Base-by-base conservation (phyloP, 2,113 vertebrate genomes). In the Xiphophorus hellerii region DNA sequence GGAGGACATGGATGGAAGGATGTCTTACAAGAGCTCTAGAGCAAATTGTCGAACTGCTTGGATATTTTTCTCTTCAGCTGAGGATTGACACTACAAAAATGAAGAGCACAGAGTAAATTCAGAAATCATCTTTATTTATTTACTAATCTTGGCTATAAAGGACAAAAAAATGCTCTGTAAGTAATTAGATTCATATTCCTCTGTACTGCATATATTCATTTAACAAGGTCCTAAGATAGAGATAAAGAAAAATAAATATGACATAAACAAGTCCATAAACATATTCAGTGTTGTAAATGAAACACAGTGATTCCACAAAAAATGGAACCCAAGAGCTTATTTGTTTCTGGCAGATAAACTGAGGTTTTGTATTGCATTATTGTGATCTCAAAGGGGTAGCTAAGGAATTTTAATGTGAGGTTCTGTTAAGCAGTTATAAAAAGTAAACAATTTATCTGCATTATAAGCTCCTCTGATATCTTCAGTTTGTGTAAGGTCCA, bases 231-330 rank as follows among this genome's bases (percentile, higher is more conserved):
- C 75, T 78, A 87, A 51, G 37, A 71, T 71, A 77, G 64, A 81
- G 44, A 82, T 83, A 70, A 81, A 72, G 71, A 80, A 76, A 81
- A 90, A 93, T 92, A 93, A 93, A 93, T 93, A 93, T 74, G 35
- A 83, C 84, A 77, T 71, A 87, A 74, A 87, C 66, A 82, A 82
- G 71, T 89, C 73, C 84, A 88, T 31, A 73, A 84, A 88, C 76
- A 84, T 80, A 75, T 78, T 82, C 31, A 73, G 75, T 74, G 58
- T 71, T 86, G 80, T 73, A 87, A 87, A 84, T 81, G 63, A 82
- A 87, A 82, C 44, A 48, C 44, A 79, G 22, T 44, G 73, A 74
- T 86, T 76, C 86, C 84, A 74, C 37, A 78, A 60, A 74, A 76
- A 66, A 69, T 76, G 74, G 70, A 90, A 85, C 62, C 69, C 28